Evolutionary conservation across 2,888 invertebrate genomes (phyloP).

Genomic region (Athripsodes cinereus): DNA sequence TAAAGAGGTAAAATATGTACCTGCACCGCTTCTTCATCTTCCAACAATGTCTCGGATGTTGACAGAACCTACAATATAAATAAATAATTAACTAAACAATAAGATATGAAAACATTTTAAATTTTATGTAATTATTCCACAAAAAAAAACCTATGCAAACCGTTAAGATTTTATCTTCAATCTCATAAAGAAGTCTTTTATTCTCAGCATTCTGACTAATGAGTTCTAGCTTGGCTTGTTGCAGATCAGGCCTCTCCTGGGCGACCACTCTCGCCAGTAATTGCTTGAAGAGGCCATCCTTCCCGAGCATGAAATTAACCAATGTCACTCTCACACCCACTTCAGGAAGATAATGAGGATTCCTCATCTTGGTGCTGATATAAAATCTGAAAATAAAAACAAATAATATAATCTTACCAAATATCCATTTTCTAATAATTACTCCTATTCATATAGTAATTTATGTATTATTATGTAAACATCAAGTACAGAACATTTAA

Average conservation of each 20-base stretch:
- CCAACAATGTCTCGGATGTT: slow-evolving; percentile 55
- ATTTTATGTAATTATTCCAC: too few species aligned
- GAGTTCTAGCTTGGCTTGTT: slow-evolving; percentile 81
- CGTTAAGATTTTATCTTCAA: slow-evolving; percentile 83
- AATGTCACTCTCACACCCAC: slow-evolving; percentile 86
- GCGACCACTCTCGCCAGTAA: slow-evolving; percentile 86
- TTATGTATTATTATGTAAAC: too few species aligned
- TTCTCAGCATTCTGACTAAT: slow-evolving; percentile 86
- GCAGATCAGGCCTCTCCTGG: slow-evolving; percentile 84
- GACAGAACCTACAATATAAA: slow-evolving; percentile 56
- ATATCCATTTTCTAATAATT: too few species aligned
- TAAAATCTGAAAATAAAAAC: slow-evolving; percentile 58
- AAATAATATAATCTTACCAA: too few species aligned
- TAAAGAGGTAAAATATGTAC: slow-evolving; percentile 28
- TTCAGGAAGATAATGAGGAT: slow-evolving; percentile 93
- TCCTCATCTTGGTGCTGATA: slow-evolving; percentile 87
- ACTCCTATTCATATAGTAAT: too few species aligned
- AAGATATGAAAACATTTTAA: too few species aligned
- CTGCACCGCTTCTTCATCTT: slow-evolving; percentile 87
- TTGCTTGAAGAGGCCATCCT: slow-evolving; percentile 84
- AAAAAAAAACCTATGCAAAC: too few species aligned
- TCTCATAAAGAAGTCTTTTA: slow-evolving; percentile 74
- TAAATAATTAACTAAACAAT: slow-evolving; percentile 40
- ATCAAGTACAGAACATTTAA: too few species aligned
- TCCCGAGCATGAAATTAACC: slow-evolving; percentile 89